Evolutionary conservation across 1,140 invertebrate species (phyloP), one percentile per base, ranked within the genome.

Genomic region (Sycobia sp.): DNA sequence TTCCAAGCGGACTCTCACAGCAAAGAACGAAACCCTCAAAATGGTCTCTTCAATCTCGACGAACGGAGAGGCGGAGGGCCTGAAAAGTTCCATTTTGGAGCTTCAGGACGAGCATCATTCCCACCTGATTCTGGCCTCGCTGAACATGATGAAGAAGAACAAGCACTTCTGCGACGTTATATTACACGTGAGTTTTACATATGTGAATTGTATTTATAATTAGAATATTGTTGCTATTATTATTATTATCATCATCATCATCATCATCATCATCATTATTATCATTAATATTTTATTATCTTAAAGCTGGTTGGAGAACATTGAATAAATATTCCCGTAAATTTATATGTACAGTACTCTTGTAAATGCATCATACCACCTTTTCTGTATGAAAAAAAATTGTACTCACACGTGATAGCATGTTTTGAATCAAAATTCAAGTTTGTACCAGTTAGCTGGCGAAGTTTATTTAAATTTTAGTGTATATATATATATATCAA

Each of bases 91-190:
- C 11, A 68, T 69, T 36, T 51, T 73, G 47, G 69, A 69, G 29
- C 55, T 73, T 8, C 66, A 71, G 44, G 88, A 86, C 69, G 83
- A 84, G 34, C 73, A 78, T 27, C 82, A 86, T 61, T 82, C 86
- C 36, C 74, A 80, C 9, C 78, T 81, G 62, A 86, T 87, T 67
- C 83, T 91, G 61, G 77, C 84, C 46, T 84, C 86, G 14, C 82
- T 92, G 38, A 89, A 91, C 78, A 89, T 85, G 80, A 87, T 93
- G 84, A 82, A 89, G 51, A 89, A 90, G 76, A 90, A 89, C 72
- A 84, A 85, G 54, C 87, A 91, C 70, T 91, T 92, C 78, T 93
- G 89, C 81, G 91, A 93, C 80, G 89, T 90, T 56, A 86, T 89
- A 69, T 83, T 93, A 67, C 87, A 91, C 75, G 90, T 91, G 74